Percentiles rank a stretch among this genome's conserved stretches.
Conservation (phyloP, 2,797 vertebrate genomes). For the Neosilurus mollespiculum region DNA sequence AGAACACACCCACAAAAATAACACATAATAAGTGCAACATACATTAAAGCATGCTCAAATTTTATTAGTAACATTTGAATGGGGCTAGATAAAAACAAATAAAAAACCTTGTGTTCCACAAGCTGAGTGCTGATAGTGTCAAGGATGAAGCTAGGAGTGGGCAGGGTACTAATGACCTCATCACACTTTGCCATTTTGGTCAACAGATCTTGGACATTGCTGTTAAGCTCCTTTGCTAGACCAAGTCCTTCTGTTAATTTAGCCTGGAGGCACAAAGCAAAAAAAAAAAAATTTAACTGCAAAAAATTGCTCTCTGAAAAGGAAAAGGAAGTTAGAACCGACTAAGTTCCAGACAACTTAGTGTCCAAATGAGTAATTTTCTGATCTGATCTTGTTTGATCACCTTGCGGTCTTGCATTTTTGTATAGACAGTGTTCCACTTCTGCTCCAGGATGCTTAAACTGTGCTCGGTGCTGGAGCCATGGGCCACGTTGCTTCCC, state of each 20-base stretch:
- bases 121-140: constrained; percentile 77
- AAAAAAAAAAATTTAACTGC: not conserved
- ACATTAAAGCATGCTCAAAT: constrained; percentile 1
- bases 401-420: constrained; percentile 85
- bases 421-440: constrained; percentile 77
- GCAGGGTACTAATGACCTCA: constrained; percentile 69
- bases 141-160: constrained; percentile 78
- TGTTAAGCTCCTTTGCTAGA: constrained; percentile 82
- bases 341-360: not conserved
- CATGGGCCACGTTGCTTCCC: constrained; percentile 64
- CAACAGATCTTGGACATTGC: constrained; percentile 81
- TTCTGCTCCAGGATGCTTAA: constrained; percentile 83
- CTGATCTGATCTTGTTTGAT: not conserved
- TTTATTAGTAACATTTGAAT: not conserved
- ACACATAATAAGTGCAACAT: not conserved
- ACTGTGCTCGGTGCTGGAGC: constrained; percentile 80
- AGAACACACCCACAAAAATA: not conserved
- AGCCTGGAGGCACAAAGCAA: constrained; percentile 63
- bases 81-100: not conserved
- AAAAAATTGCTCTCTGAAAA: not conserved
- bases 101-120: constrained; percentile 79
- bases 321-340: not conserved
- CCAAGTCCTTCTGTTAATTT: constrained; percentile 80
- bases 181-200: constrained; percentile 79
- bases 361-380: not conserved